Base-by-base conservation (phyloP, 1,140 invertebrate genomes). In the Panagrolaimus sp. region DNA sequence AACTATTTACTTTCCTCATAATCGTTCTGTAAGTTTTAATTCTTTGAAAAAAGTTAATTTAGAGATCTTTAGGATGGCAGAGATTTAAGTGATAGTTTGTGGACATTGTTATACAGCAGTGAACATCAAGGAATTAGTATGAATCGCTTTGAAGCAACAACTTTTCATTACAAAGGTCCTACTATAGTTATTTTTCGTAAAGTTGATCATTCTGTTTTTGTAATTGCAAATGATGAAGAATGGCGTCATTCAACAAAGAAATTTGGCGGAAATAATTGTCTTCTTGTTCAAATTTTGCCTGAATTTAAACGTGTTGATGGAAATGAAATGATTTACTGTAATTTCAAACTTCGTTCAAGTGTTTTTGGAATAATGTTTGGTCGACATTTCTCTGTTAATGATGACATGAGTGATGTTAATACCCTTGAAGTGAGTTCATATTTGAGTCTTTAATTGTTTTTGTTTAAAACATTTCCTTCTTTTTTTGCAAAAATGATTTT, bases 221-320 rank as follows among this genome's bases (percentile, higher is more conserved):
- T 65, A 5, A 63, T 75, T 42, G 66, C 70, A 20, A 44, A 61
- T 25, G 69, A 75, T 53, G 42, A 67, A 25, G 74, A 77, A 46
- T 75, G 75, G 75, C 68, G 74, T 42, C 65, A 75, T 66, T 65
- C 74, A 23, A 66, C 62, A n/a, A 77, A 77, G 47, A 31, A 51
- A 13, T 77, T 70, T 46, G 74, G 74, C 38, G 65, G 70, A 9
- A 64, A 72, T 16, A 43, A 73, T 38, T 69, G 66, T 42, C 11
- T 61, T 23, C 63, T 73, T 23, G 63, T 73, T 51, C n/a, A 77
- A 61, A 47, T 75, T 9, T 57, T 11, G 16, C 75, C 74, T 11
- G 14, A 44, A 43, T 75, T 78, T 42, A 66, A 66, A 43, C 38
- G 53, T 9, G 43, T 77, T 53, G 57, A 77, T 46, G 20, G 42